Conservation (phyloP, 2,797 vertebrate genomes). For the Prionace glauca region DNA sequence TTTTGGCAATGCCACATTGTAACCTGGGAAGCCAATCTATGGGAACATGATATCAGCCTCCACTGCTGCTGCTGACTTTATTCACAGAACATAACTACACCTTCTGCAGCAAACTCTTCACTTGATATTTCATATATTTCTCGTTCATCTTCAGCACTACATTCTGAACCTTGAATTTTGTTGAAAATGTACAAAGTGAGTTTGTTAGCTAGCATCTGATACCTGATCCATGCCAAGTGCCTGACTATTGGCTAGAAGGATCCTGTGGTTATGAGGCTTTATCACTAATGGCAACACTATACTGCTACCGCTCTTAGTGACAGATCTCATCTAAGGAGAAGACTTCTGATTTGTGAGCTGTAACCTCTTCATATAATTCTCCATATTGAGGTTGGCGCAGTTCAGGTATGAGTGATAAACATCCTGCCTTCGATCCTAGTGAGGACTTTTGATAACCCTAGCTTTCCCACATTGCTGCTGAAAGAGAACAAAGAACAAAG, state of each 20-base stretch:
- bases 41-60: not conserved
- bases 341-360: not conserved
- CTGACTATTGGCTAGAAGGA: not conserved
- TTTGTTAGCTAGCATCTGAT: constrained; percentile 44
- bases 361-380: not conserved
- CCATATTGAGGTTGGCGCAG: not conserved
- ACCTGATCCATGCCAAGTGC: not conserved
- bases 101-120: constrained; percentile 42
- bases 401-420: not conserved
- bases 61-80: not conserved
- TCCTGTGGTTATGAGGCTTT: not conserved
- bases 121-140: not conserved
- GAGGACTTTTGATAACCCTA: not conserved
- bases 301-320: not conserved
- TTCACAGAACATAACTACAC: not conserved
- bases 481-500: not conserved
- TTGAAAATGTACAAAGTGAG: not conserved
- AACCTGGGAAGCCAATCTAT: not conserved
- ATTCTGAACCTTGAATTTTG: constrained; percentile 39
- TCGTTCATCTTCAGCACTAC: constrained; percentile 42
- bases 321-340: not conserved
- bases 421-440: not conserved
- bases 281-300: not conserved
- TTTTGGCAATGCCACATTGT: not conserved
- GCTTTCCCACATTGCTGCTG: not conserved